Evolutionary conservation across 92 coral and sea anemone genomes (phyloP).

Genomic region (Palythoa grandis): DNA sequence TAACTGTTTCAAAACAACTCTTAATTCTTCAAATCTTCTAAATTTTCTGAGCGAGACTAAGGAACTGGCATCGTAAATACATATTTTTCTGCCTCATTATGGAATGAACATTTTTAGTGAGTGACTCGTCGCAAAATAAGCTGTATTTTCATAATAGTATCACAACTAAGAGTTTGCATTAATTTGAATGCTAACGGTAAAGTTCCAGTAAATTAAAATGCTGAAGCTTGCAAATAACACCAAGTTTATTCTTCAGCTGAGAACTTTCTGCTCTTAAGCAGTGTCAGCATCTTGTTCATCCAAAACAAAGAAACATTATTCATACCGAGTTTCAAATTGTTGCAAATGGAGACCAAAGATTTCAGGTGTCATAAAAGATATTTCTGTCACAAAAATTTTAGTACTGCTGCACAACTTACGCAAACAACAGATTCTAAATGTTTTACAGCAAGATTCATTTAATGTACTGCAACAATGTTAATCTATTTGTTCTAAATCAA

Average conservation of each 20-base stretch:
- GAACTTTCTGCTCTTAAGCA: background rate
- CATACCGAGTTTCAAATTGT: background rate
- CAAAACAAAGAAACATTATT: background rate
- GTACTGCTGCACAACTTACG: background rate
- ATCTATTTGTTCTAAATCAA: constrained; percentile 16
- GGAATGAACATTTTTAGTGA: no score
- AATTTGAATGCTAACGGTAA: constrained; percentile 24
- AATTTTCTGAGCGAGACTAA: background rate
- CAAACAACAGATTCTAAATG: constrained; percentile 23
- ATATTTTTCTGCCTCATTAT: no score
- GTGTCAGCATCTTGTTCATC: background rate
- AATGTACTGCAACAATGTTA: constrained; percentile 15
- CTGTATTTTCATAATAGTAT: background rate
- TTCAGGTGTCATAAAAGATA: background rate
- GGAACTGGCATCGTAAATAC: background rate
- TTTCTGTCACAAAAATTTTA: background rate
- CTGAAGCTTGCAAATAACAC: background rate
- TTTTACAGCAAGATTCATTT: constrained; percentile 10
- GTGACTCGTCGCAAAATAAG: constrained; percentile 16
- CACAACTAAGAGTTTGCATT: background rate
- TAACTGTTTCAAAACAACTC: constrained; percentile 9
- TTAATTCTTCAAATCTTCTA: no score
- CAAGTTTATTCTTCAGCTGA: background rate
- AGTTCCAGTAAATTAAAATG: background rate
- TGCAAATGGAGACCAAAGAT: constrained; percentile 1